Percentiles rank a stretch among this genome's conserved stretches.
Evolutionary conservation across 2,113 vertebrate species (phyloP).

Genomic region (Microtus montanus): DNA sequence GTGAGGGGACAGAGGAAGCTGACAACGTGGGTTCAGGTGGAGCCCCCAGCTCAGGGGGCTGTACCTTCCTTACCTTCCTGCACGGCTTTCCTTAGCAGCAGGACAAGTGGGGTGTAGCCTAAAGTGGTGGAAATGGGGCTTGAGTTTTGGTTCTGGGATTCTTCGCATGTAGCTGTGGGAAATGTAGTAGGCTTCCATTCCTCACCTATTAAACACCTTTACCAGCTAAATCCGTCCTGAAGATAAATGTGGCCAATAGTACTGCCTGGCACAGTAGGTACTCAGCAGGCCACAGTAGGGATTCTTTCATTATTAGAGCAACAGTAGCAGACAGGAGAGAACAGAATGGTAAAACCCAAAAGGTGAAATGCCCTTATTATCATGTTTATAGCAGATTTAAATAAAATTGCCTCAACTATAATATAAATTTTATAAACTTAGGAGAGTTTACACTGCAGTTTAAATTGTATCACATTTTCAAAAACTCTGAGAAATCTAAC

Average conservation of each 20-base stretch:
- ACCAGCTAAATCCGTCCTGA: background rate
- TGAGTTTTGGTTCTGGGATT: background rate
- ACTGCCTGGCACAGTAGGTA: background rate
- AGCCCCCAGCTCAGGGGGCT: no score
- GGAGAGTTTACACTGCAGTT: background rate
- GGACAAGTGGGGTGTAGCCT: background rate
- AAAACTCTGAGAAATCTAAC: background rate
- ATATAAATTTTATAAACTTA: background rate
- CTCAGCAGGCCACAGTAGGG: background rate
- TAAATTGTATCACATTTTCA: background rate
- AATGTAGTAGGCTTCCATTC: background rate
- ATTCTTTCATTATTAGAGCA: background rate
- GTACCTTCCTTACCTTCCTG: no score
- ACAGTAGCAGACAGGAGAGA: background rate
- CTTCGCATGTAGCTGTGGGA: background rate
- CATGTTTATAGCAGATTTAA: slow-evolving; percentile 10
- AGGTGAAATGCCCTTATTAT: background rate
- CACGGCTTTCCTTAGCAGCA: accelerated
- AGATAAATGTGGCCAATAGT: background rate
- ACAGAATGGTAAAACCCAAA: background rate
- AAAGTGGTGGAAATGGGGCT: background rate
- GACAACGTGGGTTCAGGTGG: no score
- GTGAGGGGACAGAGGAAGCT: no score
- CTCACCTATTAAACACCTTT: background rate
- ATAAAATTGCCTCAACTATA: background rate